Percentiles rank a stretch among this genome's conserved stretches.
phyloP scores from a whole-genome alignment of 2,797 vertebrate genomes.

The Hypotaenidia okinawae region DNA sequence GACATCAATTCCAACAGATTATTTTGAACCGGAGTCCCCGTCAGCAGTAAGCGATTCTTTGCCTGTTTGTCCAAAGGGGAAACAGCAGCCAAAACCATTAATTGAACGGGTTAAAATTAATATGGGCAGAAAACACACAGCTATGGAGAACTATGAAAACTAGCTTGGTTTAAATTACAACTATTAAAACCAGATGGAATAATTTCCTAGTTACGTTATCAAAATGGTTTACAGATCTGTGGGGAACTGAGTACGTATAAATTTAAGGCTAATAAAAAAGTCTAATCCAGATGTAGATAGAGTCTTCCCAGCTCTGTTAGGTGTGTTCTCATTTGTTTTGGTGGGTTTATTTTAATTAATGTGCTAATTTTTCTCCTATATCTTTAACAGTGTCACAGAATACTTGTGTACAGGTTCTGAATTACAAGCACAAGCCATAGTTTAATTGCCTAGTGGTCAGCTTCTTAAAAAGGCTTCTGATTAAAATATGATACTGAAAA shows the following conservation, averaged over 20 bases:
- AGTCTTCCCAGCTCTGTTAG: background rate
- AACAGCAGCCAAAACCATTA: background rate
- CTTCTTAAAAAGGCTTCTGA: background rate
- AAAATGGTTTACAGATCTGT: background rate
- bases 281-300: background rate
- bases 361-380: background rate
- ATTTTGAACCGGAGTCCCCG: conserved; percentile 96
- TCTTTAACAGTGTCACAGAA: background rate
- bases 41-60: conserved; percentile 90
- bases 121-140: background rate
- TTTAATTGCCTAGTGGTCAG: background rate
- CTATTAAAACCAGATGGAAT: background rate
- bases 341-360: background rate
- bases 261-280: background rate
- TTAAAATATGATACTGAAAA: background rate
- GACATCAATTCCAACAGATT: conserved; percentile 97
- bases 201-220: background rate
- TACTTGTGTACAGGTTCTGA: background rate
- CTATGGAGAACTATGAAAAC: background rate
- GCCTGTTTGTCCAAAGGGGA: conserved; percentile 78
- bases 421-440: background rate
- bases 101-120: background rate
- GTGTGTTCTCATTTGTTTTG: background rate
- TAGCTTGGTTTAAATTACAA: background rate
- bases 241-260: background rate